These are phyloP conservation scores for Bufo gargarizans DNA, from an alignment of 2,113 vertebrate genomes.

Conservation along the genomic window DNA sequence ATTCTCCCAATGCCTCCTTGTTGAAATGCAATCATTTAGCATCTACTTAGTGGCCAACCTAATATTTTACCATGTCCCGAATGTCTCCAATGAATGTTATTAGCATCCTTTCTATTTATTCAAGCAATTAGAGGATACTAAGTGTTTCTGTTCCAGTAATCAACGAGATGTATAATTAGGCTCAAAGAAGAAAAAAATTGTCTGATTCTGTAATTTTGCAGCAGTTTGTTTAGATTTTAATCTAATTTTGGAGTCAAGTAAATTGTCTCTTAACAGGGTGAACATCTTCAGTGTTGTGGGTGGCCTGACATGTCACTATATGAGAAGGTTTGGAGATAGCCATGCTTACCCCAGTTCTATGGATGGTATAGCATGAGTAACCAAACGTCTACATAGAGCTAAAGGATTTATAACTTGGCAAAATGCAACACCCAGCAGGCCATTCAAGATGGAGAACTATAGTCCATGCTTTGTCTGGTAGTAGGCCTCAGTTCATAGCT, in stretches of 20 bases:
- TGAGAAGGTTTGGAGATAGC: background rate
- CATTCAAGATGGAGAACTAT: too few relatives aligned
- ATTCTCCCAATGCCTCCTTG: background rate
- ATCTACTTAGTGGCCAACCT: conserved; percentile 32
- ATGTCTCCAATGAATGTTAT: conserved; percentile 59
- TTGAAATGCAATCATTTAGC: conserved; percentile 25
- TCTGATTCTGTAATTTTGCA: background rate
- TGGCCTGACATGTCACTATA: background rate
- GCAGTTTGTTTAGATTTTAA: conserved; percentile 50
- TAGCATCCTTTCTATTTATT: conserved; percentile 71
- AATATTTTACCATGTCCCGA: conserved; percentile 24
- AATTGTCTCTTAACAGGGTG: conserved; percentile 61
- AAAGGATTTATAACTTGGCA: too few relatives aligned
- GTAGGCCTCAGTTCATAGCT: background rate
- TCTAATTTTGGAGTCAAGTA: conserved; percentile 59
- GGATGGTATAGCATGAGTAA: background rate
- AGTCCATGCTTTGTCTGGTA: background rate
- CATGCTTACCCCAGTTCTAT: background rate
- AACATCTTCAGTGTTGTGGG: conserved; percentile 14
- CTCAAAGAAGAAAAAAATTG: conserved; percentile 61
- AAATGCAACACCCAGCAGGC: too few relatives aligned
- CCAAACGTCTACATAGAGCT: background rate
- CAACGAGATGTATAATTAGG: conserved; percentile 75
- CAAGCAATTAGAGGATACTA: conserved; percentile 74
- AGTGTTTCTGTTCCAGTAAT: conserved; percentile 71